These are phyloP conservation scores for Cerceris rybyensis DNA, from an alignment of 2,888 invertebrate species.

Conservation along the genomic window DNA sequence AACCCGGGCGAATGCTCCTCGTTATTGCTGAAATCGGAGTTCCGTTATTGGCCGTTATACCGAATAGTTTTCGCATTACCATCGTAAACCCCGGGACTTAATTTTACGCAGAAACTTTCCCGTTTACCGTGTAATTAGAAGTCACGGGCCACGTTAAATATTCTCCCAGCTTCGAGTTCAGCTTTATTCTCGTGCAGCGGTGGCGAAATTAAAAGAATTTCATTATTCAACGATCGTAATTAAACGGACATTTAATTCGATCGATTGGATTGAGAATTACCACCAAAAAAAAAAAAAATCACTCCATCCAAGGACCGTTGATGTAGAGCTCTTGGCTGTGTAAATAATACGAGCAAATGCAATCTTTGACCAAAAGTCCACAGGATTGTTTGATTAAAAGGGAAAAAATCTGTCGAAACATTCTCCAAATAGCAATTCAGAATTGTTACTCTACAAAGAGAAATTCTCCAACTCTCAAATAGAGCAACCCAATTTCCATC, in stretches of 20 bases:
- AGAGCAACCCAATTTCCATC: too few species aligned
- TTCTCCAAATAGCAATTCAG: too few species aligned
- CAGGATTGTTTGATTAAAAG: too few species aligned
- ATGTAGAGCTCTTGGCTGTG: too few species aligned
- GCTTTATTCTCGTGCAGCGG: not conserved
- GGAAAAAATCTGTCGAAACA: too few species aligned
- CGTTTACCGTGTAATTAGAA: constrained; percentile 41
- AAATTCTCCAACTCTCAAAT: too few species aligned
- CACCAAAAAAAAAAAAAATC: too few species aligned
- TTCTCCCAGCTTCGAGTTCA: not conserved
- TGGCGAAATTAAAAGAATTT: not conserved
- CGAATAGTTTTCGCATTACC: constrained; percentile 24
- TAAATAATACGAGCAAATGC: too few species aligned
- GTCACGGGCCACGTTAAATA: constrained; percentile 25
- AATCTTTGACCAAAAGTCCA: too few species aligned
- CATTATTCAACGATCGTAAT: constrained; percentile 2
- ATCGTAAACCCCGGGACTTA: constrained; percentile 47
- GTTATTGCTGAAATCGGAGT: constrained; percentile 6
- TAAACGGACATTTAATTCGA: not conserved
- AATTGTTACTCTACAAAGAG: too few species aligned
- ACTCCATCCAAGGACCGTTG: too few species aligned
- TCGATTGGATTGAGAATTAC: not conserved
- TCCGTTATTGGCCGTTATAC: constrained; percentile 31
- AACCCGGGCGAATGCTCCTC: constrained; percentile 11
- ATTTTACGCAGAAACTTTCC: constrained; percentile 40